These are phyloP conservation scores for Sylvilagus bachmani DNA, from an alignment of 2,113 vertebrate genomes.

Conservation along the genomic window DNA sequence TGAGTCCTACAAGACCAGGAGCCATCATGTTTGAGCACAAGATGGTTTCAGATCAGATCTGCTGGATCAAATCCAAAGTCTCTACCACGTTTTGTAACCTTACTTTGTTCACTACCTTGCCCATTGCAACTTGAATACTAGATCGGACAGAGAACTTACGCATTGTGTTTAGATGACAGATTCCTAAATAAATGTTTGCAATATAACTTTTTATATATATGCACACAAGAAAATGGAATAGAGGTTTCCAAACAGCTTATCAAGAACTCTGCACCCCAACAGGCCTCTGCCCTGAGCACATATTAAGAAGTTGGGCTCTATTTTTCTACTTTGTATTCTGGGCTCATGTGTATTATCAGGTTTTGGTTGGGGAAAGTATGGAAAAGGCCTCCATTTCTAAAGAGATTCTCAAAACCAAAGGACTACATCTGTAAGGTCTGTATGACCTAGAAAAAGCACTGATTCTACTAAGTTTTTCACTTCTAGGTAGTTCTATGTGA, in stretches of 20 bases:
- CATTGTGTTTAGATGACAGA: background rate
- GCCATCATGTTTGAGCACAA: background rate
- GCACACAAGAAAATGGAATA: background rate
- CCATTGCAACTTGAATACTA: background rate
- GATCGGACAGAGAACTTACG: background rate
- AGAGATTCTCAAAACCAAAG: slow-evolving; percentile 33
- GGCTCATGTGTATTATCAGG: background rate
- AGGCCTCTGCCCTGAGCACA: background rate
- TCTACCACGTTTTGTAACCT: background rate
- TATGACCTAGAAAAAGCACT: background rate
- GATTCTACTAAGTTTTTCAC: background rate
- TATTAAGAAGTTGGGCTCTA: background rate
- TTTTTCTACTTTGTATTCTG: background rate
- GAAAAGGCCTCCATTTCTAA: slow-evolving; percentile 30
- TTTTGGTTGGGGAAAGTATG: background rate
- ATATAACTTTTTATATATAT: background rate
- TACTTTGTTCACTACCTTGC: background rate
- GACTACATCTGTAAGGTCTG: slow-evolving; percentile 12
- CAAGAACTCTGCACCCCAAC: background rate
- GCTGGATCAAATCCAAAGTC: background rate
- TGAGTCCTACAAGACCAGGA: slow-evolving; percentile 11
- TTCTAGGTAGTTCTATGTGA: background rate
- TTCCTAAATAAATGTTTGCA: slow-evolving; percentile 27
- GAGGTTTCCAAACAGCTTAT: slow-evolving; percentile 19
- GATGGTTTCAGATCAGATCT: background rate